These are phyloP conservation scores for Halocaridina rubra DNA, from an alignment of 2,888 invertebrate species.

Conservation along the genomic window DNA sequence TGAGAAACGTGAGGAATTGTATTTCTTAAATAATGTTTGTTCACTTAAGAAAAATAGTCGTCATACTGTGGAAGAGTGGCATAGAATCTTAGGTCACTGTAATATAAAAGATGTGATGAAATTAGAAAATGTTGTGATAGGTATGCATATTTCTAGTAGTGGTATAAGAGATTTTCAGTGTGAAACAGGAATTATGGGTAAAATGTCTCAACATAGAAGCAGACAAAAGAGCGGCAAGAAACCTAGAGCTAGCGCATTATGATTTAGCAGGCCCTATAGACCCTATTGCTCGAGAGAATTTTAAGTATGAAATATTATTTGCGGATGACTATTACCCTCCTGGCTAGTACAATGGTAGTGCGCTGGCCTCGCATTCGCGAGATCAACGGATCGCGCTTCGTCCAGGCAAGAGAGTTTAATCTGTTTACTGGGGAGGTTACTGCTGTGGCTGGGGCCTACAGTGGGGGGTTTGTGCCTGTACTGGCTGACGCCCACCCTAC, in stretches of 20 bases:
- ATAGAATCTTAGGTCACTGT: conserved; percentile 23
- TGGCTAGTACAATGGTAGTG: too few relatives aligned
- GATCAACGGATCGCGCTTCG: too few relatives aligned
- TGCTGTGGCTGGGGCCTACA: too few relatives aligned
- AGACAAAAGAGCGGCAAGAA: not conserved
- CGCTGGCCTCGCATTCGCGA: too few relatives aligned
- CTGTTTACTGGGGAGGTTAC: too few relatives aligned
- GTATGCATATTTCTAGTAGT: not conserved
- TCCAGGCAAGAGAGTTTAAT: too few relatives aligned
- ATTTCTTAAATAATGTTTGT: not conserved
- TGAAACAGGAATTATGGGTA: conserved; percentile 7
- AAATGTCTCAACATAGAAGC: conserved; percentile 7
- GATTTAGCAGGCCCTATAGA: not conserved
- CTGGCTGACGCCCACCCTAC: too few relatives aligned
- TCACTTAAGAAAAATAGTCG: not conserved
- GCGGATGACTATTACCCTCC: conserved; percentile 12
- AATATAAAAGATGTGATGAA: conserved; percentile 9
- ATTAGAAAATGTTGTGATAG: not conserved
- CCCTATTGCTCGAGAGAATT: not conserved
- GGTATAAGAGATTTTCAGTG: not conserved
- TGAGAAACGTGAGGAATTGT: not conserved
- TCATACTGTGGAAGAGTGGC: not conserved
- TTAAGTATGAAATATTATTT: conserved; percentile 23
- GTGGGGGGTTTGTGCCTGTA: too few relatives aligned
- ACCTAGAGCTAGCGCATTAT: not conserved